Base-by-base conservation (phyloP, 2,113 vertebrate species). In the Apeltes quadracus region DNA sequence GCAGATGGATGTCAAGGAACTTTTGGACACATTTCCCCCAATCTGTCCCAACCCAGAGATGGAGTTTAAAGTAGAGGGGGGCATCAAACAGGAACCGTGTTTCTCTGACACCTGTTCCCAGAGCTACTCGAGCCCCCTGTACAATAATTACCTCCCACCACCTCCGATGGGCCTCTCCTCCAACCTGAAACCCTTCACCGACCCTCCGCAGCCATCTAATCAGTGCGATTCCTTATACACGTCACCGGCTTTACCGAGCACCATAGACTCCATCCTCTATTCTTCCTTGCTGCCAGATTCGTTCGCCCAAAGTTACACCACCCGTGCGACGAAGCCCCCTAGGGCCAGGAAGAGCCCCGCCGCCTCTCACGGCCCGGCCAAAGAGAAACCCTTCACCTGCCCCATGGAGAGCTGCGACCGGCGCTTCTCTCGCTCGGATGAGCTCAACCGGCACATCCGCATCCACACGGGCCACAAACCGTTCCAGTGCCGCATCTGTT, bases 391-490 rank as follows among this genome's bases (percentile, higher is more conserved):
- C 54, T 99, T 99, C 18, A 93, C 96, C 36, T 98, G 97, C 92
- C 97, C 97, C 0, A 96, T 98, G 89, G 96, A 97, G 79, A 97
- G 91, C 92, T 99, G 97, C 80, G 90, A 98, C 83, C 92, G 97
- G 34, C 96, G 97, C 88, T 99, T 99, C 65, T 97, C 97, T 5
- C 94, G 97, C 72, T 98, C 97, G 0, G 97, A 99, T 15, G 97
- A 98, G 91, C 96, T 98, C 85, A 99, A 98, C 89, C 84, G 97
- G 72, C 97, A 98, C 94, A 95, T 99, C 76, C 96, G 97, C 51
- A 99, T 98, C 92, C 97, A 99, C 87, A 98, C 97, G 0, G 97
- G 97, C 62, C 97, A 99, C 95, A 98, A 98, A 62, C 97, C 97
- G 39, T 99, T 99, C 93, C 97, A 98, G 92, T 99, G 97, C 91